A percentile compares a stretch with the other conserved stretches of the same genome.
Evolutionary conservation across 2,888 invertebrate species (phyloP).

Genomic region (Drosophila nr. perissopoda): DNA sequence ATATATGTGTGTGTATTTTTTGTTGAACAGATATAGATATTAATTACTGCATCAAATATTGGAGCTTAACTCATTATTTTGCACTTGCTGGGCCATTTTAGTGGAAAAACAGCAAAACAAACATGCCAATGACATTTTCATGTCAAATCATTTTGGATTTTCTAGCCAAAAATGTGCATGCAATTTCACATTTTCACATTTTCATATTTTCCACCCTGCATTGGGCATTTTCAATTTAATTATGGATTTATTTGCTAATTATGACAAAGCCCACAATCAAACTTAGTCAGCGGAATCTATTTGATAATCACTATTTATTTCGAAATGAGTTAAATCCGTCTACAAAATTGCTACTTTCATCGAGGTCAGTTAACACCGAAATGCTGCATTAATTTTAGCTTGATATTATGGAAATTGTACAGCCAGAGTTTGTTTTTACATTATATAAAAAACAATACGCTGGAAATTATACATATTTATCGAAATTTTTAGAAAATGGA

Average conservation of each 20-base stretch:
- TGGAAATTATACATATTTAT: background rate
- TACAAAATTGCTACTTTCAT: background rate
- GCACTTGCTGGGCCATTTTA: slow-evolving; percentile 13
- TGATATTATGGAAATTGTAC: background rate
- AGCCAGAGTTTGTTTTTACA: background rate
- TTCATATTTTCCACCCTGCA: slow-evolving; percentile 16
- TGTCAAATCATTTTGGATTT: slow-evolving; percentile 22
- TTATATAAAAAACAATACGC: background rate
- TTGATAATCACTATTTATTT: background rate
- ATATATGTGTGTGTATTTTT: background rate
- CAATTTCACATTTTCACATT: slow-evolving; percentile 10
- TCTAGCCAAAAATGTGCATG: background rate
- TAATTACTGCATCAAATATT: slow-evolving; percentile 67
- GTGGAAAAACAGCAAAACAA: background rate
- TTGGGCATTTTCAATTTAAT: slow-evolving; percentile 56
- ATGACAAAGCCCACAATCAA: slow-evolving; percentile 15
- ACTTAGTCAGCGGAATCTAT: slow-evolving; percentile 7
- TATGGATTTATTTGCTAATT: slow-evolving; percentile 54
- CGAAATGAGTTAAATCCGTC: background rate
- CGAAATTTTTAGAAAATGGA: accelerated
- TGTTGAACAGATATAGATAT: slow-evolving; percentile 23
- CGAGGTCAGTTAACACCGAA: background rate
- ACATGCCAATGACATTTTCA: background rate
- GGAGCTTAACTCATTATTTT: slow-evolving; percentile 52
- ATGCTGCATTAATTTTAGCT: background rate